These are phyloP conservation scores for Lithophane semibrunnea DNA, from an alignment of 2,888 invertebrate genomes.

Conservation along the genomic window DNA sequence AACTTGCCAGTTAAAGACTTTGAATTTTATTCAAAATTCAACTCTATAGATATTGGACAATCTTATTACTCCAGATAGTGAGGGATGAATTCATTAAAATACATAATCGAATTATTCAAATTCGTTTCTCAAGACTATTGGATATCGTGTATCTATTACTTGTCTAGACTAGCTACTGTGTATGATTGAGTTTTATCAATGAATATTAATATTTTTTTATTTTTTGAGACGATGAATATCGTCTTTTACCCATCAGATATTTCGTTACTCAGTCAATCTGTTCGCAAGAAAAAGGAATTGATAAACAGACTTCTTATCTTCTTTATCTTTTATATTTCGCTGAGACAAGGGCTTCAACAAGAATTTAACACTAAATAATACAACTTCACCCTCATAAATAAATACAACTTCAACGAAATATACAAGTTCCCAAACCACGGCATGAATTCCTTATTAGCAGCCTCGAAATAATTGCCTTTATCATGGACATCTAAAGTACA, in stretches of 20 bases:
- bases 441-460: conserved; percentile 38
- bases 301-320: not conserved
- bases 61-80: conserved; percentile 10
- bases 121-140: conserved; percentile 19
- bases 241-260: not conserved
- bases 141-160: conserved; percentile 12
- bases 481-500: conserved; percentile 45
- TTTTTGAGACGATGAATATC: not conserved
- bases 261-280: not conserved
- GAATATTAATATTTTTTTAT: not conserved
- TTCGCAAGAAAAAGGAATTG: not conserved
- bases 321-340: not conserved
- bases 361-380: not conserved
- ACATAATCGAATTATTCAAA: conserved; percentile 33
- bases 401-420: conserved; percentile 13
- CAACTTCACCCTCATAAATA: not conserved
- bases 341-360: not conserved
- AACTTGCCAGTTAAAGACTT: not conserved
- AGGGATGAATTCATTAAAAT: conserved; percentile 18
- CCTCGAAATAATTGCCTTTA: conserved; percentile 53
- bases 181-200: not conserved
- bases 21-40: conserved; percentile 13
- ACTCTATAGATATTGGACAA: conserved; percentile 2
- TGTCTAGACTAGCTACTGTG: not conserved
- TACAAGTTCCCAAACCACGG: not conserved